Evolutionary conservation across 2,797 vertebrate genomes (phyloP).

Genomic region (Bovichtus variegatus): DNA sequence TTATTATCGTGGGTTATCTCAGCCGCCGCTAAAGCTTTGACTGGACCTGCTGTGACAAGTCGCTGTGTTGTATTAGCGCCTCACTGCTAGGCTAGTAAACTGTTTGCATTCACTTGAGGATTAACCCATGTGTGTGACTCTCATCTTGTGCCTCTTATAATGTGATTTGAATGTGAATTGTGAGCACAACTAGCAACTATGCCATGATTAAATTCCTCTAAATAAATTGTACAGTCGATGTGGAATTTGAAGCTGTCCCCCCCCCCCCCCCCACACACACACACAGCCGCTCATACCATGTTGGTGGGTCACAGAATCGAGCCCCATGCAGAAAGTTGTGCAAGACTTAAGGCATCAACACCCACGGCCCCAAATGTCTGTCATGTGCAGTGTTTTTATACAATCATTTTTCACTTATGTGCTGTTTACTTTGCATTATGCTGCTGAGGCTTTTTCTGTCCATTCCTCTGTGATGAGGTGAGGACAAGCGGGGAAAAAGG

Average conservation of each 20-base stretch:
- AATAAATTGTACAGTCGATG: background rate
- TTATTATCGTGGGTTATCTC: conserved; percentile 66
- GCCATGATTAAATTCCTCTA: background rate
- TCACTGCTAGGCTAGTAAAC: conserved; percentile 25
- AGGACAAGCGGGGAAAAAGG: conserved; percentile 22
- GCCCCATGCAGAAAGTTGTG: background rate
- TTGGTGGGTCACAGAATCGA: background rate
- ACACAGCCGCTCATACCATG: background rate
- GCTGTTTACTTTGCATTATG: conserved; percentile 36
- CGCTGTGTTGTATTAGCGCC: conserved; percentile 51
- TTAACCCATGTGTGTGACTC: conserved; percentile 2
- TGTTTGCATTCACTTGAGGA: conserved; percentile 48
- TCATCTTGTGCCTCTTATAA: background rate
- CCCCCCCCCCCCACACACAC: too few species aligned
- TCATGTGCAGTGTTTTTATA: conserved; percentile 15
- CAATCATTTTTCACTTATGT: conserved; percentile 9
- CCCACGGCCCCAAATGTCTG: conserved; percentile 12
- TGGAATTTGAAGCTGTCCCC: background rate
- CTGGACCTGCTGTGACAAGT: conserved; percentile 66
- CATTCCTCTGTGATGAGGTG: conserved; percentile 41
- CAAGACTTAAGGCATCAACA: conserved; percentile 7
- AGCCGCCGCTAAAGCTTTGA: conserved; percentile 45
- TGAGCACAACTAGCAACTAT: background rate
- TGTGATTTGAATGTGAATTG: background rate
- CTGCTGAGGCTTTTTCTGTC: conserved; percentile 15